Evolutionary conservation across 2,113 vertebrate genomes (phyloP), one percentile per base, ranked within the genome.

Genomic region (Xiphophorus couchianus): DNA sequence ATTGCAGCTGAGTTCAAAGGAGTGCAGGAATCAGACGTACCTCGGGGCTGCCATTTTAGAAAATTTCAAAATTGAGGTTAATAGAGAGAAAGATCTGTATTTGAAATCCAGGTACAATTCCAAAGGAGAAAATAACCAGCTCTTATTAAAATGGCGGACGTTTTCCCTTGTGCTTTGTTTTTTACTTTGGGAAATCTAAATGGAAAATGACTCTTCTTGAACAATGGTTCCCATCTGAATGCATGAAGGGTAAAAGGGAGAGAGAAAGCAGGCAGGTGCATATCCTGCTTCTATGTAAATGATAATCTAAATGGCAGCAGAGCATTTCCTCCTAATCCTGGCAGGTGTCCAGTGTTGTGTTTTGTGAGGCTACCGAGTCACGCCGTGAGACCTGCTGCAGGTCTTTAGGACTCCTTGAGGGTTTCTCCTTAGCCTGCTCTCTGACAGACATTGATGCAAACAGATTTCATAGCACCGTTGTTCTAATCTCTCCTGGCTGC

Each of bases 1-100:
- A 91, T 89, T 89, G 82, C 70, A 33, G 73, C 28, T n/a, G 64
- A 90, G 87, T 92, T 90, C 86, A 90, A 90, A 91, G 86, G 81
- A 85, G 63, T 19, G 54, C 66, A 68, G 44, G 74, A 74, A 88
- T 86, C 78, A 81, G 86, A 84, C 63, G 27, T 63, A 75, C 69
- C 91, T 78, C 0, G 6, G 22, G 89, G 89, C 81, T 77, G 84
- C 74, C 84, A 75, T 88, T 84, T 92, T 85, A 77, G 76, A 87
- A 28, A 28, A 28, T 28, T 28, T 28, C 28, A 1, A 28, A 86
- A 88, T 88, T 72, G 87, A 82, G 76, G 87, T 87, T 92, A 90
- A 87, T 84, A 81, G 74, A 44, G 85, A 75, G 54, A 79, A 81
- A 88, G 88, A 90, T 86, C 88, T 29, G 42, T 14, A 14, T 39